Percentiles rank a stretch among this genome's conserved stretches.
These are phyloP conservation scores for Tympanoctomys barrerae DNA, from an alignment of 2,797 vertebrate genomes.

Conservation along the genomic window DNA sequence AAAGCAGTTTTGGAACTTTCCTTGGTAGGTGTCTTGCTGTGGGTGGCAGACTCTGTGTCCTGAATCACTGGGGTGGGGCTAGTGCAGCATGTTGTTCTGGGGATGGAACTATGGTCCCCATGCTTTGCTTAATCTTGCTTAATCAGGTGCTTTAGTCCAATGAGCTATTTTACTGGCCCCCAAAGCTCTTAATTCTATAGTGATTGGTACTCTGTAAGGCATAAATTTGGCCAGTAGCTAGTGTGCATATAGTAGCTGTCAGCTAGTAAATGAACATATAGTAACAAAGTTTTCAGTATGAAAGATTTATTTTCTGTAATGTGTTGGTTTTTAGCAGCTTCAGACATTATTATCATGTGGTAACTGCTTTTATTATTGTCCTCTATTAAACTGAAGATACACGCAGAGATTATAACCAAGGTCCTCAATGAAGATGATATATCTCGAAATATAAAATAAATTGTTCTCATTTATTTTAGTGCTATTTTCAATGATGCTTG, in stretches of 20 bases:
- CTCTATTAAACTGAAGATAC: background rate
- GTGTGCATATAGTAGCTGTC: background rate
- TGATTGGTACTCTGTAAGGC: background rate
- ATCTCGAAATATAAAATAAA: slow-evolving; percentile 73
- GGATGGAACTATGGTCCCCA: too few species aligned
- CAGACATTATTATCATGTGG: background rate
- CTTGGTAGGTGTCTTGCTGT: background rate
- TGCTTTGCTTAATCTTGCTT: too few species aligned
- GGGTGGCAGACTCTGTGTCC: background rate
- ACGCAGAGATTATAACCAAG: background rate
- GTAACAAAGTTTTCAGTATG: background rate
- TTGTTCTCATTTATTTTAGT: slow-evolving; percentile 71
- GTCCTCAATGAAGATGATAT: slow-evolving; percentile 32
- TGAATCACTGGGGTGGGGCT: background rate
- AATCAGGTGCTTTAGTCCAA: too few species aligned
- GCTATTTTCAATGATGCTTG: slow-evolving; percentile 74
- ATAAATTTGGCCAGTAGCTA: background rate
- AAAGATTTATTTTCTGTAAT: background rate
- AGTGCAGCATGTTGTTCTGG: too few species aligned
- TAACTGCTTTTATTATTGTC: background rate
- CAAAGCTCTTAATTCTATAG: background rate
- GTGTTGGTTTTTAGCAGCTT: background rate
- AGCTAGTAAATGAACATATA: background rate
- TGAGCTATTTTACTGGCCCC: too few species aligned
- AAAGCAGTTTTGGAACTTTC: background rate